Evolutionary conservation across 2,888 invertebrate genomes (phyloP).

Genomic region (Himalopsyche tibetana): DNA sequence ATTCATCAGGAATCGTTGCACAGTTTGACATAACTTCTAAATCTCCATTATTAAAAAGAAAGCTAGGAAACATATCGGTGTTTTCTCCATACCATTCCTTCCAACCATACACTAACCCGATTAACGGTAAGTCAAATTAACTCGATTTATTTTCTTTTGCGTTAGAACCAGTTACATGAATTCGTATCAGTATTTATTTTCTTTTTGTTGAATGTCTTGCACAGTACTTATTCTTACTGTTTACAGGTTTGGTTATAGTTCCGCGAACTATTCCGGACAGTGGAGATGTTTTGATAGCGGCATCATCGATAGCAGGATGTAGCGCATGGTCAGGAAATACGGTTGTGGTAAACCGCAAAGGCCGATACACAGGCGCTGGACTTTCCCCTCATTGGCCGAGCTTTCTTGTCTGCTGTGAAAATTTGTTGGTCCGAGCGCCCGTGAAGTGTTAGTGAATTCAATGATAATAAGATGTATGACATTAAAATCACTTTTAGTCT

Average conservation of each 20-base stretch:
- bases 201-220: background rate
- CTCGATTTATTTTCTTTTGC: too few relatives aligned
- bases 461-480: too few relatives aligned
- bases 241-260: constrained; percentile 47
- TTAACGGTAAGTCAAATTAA: constrained; percentile 76
- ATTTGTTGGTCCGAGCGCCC: background rate
- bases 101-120: constrained; percentile 76
- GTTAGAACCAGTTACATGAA: too few relatives aligned
- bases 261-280: background rate
- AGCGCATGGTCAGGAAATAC: constrained; percentile 54
- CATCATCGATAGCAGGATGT: constrained; percentile 53
- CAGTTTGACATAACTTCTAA: constrained; percentile 78
- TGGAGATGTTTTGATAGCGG: constrained; percentile 42
- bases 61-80: constrained; percentile 71
- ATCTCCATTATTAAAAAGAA: constrained; percentile 75
- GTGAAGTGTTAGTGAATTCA: background rate
- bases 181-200: background rate
- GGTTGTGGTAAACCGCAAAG: constrained; percentile 28
- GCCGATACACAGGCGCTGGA: constrained; percentile 45
- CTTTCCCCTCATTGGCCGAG: constrained; percentile 55
- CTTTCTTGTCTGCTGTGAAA: constrained; percentile 38
- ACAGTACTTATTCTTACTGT: background rate
- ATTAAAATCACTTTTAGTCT: too few relatives aligned
- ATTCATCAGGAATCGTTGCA: constrained; percentile 81
- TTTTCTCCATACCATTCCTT: constrained; percentile 79